Evolutionary conservation across 2,113 vertebrate genomes (phyloP), one percentile per base, ranked within the genome.

Genomic region (Ardeotis arabs): DNA sequence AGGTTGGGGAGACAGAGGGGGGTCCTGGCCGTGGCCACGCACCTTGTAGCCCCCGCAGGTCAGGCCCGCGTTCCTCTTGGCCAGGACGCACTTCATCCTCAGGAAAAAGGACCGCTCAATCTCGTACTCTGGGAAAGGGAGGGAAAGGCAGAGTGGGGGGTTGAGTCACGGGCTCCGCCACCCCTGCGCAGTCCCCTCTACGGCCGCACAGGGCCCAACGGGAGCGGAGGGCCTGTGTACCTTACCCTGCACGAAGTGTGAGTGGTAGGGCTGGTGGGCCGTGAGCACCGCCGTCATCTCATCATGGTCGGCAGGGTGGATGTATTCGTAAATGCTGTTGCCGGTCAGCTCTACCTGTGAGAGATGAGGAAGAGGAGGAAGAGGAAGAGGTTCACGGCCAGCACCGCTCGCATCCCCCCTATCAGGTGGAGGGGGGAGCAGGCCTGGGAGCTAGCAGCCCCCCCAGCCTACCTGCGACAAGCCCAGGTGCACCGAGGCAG

Each of bases 31-130:
- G 3, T 19, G 14, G 64, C 6, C 70, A 96, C 97, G 17, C 88
- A 99, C 99, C 99, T 99, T 99, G 97, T 99, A 99, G 56, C 99
- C 99, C 24, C 99, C 99, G 56, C 99, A 99, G 56, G 99, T 99
- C 55, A 99, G 98, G 7, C 99, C 99, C 24, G 99, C 99, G 6
- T 99, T 99, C 94, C 99, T 98, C 98, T 99, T 99, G 49, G 99
- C 99, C 27, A 99, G 97, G 75, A 99, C 99, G 67, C 99, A 99
- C 92, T 99, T 99, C 99, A 99, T 99, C 85, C 99, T 98, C 89
- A 99, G 96, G 94, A 99, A 99, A 69, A 99, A 99, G 37, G 99
- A 99, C 44, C 99, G 98, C 89, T 99, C 99, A 84, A 99, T 99
- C 97, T 99, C 99, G 44, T 99, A 99, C 84, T 99, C 99, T 99